Conservation (phyloP, 2,888 invertebrate species). For the Pelosia muscerda region DNA sequence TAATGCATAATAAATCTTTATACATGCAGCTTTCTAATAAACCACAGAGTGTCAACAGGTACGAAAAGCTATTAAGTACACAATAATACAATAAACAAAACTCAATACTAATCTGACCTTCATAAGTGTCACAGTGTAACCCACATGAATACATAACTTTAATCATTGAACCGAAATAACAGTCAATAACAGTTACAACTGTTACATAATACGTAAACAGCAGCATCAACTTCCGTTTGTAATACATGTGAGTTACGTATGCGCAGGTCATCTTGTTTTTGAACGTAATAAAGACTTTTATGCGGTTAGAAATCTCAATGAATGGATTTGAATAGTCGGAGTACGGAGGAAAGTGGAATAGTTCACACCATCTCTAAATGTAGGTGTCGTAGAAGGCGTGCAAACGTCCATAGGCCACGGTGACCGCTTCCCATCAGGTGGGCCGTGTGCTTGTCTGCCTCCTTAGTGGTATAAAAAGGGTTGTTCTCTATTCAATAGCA, state of each 20-base stretch:
- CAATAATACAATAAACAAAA: background rate
- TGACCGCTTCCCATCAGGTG: no score
- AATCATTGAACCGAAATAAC: conserved; percentile 8
- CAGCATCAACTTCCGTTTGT: conserved; percentile 9
- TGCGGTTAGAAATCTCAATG: background rate
- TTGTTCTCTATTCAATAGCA: no score
- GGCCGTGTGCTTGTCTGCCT: no score
- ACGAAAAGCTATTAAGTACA: background rate
- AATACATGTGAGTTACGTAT: conserved; percentile 6
- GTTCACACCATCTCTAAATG: no score
- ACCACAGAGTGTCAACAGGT: background rate
- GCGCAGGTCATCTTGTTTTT: background rate
- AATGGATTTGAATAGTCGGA: no score
- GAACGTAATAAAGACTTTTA: background rate
- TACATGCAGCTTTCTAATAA: no score
- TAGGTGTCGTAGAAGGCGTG: no score
- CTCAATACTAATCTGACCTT: background rate
- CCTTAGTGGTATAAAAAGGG: no score
- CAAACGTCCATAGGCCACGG: no score
- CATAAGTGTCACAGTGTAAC: background rate
- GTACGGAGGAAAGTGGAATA: no score
- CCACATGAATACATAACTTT: background rate
- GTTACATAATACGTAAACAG: conserved; percentile 6
- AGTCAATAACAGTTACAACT: background rate
- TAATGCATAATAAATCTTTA: no score